phyloP scores from a whole-genome alignment of 2,797 vertebrate genomes.

The Hippoglossus hippoglossus region DNA sequence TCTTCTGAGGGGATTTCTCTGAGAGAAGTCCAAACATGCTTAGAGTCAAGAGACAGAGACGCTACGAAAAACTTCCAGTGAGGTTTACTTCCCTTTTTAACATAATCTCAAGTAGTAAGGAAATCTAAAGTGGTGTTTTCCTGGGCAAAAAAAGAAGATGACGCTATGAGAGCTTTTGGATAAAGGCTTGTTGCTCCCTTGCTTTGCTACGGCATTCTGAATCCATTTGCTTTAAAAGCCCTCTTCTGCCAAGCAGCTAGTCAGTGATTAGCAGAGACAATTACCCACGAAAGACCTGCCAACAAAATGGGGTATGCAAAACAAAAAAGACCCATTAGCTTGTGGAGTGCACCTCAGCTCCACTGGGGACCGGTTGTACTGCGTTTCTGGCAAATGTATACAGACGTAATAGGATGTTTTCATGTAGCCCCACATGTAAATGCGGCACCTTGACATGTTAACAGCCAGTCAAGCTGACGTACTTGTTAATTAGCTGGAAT shows the following conservation, averaged over 20 bases:
- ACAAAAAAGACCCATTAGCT: conserved; percentile 73
- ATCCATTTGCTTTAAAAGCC: conserved; percentile 59
- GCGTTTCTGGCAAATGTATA: conserved; percentile 59
- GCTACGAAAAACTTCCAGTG: neutral
- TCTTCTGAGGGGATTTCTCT: conserved; percentile 25
- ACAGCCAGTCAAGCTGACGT: conserved; percentile 37
- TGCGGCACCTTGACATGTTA: conserved; percentile 53
- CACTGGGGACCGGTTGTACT: conserved; percentile 53
- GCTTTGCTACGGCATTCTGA: conserved; percentile 50
- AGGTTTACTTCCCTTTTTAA: conserved; percentile 18
- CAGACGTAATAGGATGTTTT: conserved; percentile 68
- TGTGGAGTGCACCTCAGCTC: conserved; percentile 55
- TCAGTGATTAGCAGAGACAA: conserved; percentile 73
- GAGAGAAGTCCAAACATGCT: conserved; percentile 7
- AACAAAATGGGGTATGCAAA: conserved; percentile 69
- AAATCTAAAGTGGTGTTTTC: neutral
- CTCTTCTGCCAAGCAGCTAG: conserved; percentile 69
- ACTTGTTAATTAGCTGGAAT: conserved; percentile 57
- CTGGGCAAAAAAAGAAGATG: neutral
- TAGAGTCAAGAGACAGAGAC: neutral
- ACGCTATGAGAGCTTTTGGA: conserved; percentile 32
- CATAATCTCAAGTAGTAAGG: neutral
- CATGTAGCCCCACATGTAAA: conserved; percentile 65
- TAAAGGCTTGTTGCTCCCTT: conserved; percentile 35
- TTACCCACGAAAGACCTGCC: conserved; percentile 70